Base-by-base conservation (phyloP, 2,797 vertebrate species). In the Champsocephalus esox region DNA sequence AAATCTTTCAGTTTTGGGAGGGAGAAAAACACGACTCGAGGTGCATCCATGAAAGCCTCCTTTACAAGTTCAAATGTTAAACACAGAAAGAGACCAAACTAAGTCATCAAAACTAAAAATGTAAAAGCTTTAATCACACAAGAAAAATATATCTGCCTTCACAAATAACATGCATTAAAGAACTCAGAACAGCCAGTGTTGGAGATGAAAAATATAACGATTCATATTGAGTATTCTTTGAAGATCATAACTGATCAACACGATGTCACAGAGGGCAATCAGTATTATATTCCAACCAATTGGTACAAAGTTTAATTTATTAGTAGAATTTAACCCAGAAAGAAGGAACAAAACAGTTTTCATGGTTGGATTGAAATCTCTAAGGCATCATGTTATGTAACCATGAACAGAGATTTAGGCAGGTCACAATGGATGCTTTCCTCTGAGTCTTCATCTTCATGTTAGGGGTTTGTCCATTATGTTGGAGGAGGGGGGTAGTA, bases 401-500 rank as follows among this genome's bases (percentile, higher is more conserved):
- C 54, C 65, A 21, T 74, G 72, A 81, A 65, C 32, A 71, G 63
- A 79, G 58, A 54, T 72, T 32, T 66, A 70, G 77, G 69, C 80
- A 78, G 71, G 78, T 80, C 73, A 80, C 77, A 81, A 72, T 57
- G 76, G 80, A 79, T 77, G 86, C 61, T 77, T 85, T 85, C 74
- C 78, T 70, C 48, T 12, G 41, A 73, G 80, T 81, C 79, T 84
- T 79, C 54, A 66, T 83, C 68, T 81, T 87, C 73, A 60, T 6
- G 52, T 57, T 21, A 79, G 65, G 62, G 48, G 71, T 54, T 8
- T 19, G 50, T 67, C 59, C 54, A 95, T 99, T 96, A 99, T 88
- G 98, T 99, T 3, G 97, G 96, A 74, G 97, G 95, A 63, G 96
- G 96, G 0, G 97, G 97, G 85, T 99, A 99, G 96, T 99, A 99